Base-by-base conservation (phyloP, 2,113 vertebrate species). In the Oryzias woworae region DNA sequence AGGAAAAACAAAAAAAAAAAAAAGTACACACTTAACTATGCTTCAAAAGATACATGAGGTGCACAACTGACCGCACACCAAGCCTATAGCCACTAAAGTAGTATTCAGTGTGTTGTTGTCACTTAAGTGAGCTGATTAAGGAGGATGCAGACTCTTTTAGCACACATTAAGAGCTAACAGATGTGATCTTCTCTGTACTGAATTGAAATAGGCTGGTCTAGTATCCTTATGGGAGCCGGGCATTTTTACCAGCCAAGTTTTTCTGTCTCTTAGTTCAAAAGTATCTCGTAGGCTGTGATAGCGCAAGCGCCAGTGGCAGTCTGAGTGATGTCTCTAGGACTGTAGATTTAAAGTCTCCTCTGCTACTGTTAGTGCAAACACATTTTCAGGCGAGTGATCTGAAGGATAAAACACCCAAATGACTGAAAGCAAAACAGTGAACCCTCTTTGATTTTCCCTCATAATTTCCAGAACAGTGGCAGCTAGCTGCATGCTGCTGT, bases 81-180 rank as follows among this genome's bases (percentile, higher is more conserved):
- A 92, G 88, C 93, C 87, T 88, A 90, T 86, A 93, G 83, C 92
- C 89, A 87, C 87, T 52, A 67, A 89, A 87, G 88, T 75, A 73
- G 90, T 89, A 77, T 83, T 84, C 89, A 77, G 84, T 78, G 87
- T 92, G 89, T 92, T 91, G 91, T 91, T 83, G 73, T 87, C 90
- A 91, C 89, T 85, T 88, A 90, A 93, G 92, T 92, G 92, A 93
- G 81, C 91, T 88, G 80, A 92, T 90, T 91, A 89, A 90, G 75
- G 83, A 74, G 48, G 70, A 88, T 80, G 85, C 86, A 88, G 84
- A 81, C 83, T 67, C 80, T 85, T 87, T 89, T 86, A 87, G 78
- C 73, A 77, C 83, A 80, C 81, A 88, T 90, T 90, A 91, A 78
- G 76, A 78, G 63, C 66, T 63, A 64, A 76, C 91, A 87, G 89